Evolutionary conservation across 2,797 vertebrate genomes (phyloP), one percentile per base, ranked within the genome.

Genomic region (Yasuhikotakia modesta): DNA sequence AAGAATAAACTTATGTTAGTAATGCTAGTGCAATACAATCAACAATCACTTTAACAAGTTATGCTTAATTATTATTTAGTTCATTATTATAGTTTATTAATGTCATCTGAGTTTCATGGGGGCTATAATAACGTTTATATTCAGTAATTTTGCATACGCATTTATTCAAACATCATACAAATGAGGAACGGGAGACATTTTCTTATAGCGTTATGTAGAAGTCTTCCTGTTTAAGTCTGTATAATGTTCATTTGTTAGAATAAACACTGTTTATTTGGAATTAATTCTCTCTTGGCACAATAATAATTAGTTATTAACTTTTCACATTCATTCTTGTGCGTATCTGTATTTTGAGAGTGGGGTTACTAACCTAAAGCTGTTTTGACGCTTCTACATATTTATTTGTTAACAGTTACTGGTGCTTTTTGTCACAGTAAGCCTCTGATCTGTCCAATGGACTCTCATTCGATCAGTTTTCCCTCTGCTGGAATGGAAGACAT

Each of bases 391-490:
- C n/a, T 57, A 63, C 43, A 65, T 66, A 69, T 58, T 45, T 21
- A 32, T 70, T 69, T 63, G 68, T 78, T 48, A 35, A 22, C 1
- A 19, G 7, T 45, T 43, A 82, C 76, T 22, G 72, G 84, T n/a
- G 80, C 79, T 76, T 78, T 84, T 81, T 74, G 68, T 77, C 70
- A 60, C 30, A 24, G 69, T 81, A 85, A 81, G 70, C 83, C 65
- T 88, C 74, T 86, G 82, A 87, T 71, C 68, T 78, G 79, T 87
- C 86, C 83, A 88, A 82, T 57, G 80, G 68, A 72, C 71, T 85
- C 81, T 46, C 17, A 80, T 79, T 85, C 79, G 70, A 27, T 46
- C 65, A 35, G 71, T 80, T 78, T 76, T 76, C 85, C 83, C 84
- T 83, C 80, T 85, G 85, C 82, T 82, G 73, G 74, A 80, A 83